phyloP scores from a whole-genome alignment of 2,113 vertebrate species.

The Larimichthys polyactis region DNA sequence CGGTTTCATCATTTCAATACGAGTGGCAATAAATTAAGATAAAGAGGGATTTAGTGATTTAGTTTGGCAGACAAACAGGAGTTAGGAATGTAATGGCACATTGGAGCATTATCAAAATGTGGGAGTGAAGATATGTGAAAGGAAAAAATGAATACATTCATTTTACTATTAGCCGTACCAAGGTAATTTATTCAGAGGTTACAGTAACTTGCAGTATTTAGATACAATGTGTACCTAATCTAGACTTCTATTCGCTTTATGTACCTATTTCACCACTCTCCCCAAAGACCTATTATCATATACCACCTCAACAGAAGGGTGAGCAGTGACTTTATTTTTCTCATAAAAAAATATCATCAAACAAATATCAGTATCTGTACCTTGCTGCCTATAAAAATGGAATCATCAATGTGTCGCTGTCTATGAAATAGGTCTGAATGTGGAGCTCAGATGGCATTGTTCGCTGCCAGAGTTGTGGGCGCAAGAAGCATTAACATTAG shows the following conservation, averaged over 20 bases:
- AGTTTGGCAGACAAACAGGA: neutral
- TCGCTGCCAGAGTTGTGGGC: neutral
- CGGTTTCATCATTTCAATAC: neutral
- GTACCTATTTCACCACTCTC: neutral
- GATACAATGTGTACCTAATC: neutral
- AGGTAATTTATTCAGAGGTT: neutral
- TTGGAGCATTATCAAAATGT: neutral
- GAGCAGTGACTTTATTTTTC: neutral
- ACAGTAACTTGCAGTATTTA: too few relatives aligned
- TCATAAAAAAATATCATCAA: too few relatives aligned
- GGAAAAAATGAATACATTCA: neutral
- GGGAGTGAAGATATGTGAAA: conserved; percentile 9
- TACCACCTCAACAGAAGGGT: neutral
- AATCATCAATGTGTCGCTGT: neutral
- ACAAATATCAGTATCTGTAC: neutral
- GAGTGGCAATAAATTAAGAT: neutral
- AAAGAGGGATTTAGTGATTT: neutral
- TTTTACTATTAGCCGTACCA: neutral
- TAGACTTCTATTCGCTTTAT: neutral
- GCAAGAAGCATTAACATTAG: neutral
- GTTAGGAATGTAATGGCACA: neutral
- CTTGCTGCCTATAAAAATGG: neutral
- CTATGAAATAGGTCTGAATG: neutral
- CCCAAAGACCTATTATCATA: neutral
- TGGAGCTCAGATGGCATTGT: neutral